Base-by-base conservation (phyloP, 2,113 vertebrate species). In the Dipodomys merriami region DNA sequence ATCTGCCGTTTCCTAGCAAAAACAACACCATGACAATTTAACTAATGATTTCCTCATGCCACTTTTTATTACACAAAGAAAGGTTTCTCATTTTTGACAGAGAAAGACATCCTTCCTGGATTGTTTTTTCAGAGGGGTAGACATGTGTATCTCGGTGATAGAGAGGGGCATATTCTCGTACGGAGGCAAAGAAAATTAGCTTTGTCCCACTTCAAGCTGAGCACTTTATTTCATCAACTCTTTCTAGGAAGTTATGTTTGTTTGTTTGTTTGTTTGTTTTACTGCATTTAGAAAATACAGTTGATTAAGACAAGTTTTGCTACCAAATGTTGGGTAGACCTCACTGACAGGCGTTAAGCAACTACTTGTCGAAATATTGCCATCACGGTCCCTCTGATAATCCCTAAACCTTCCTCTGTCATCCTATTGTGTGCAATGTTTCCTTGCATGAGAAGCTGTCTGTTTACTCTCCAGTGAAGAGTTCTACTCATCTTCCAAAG, bases 1-100 rank as follows among this genome's bases (percentile, higher is more conserved):
- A 98, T 97, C 97, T 98, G 96, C 95, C 97, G 86, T 96, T 98
- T 95, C 96, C 93, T 65, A 93, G 93, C 93, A 95, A 97, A 97
- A 98, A 90, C 92, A 96, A 33, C 89, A 94, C 94, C 90, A 93
- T 90, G 89, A 93, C 95, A 97, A 96, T 96, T 88, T 96, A 97
- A 94, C 93, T 94, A 97, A 96, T 89, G 29, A 97, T 94, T 97
- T 95, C 88, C 77, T 97, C 88, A 69, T 65, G 92, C 74, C 91
- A 87, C 85, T 96, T 97, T 57, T 97, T 95, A 91, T 97, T 97
- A 95, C 16, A 96, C 82, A 95, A 96, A 95, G 78, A 96, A 72
- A 80, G 19, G 0, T 94, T 96, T 86, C 93, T 94, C 83, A 88
- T 88, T 96, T 39, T 65, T 80, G 78, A 92, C 95, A 95, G 95